These are phyloP conservation scores for Pristionchus fissidentatus DNA, from an alignment of 2,888 invertebrate genomes.

Conservation along the genomic window DNA sequence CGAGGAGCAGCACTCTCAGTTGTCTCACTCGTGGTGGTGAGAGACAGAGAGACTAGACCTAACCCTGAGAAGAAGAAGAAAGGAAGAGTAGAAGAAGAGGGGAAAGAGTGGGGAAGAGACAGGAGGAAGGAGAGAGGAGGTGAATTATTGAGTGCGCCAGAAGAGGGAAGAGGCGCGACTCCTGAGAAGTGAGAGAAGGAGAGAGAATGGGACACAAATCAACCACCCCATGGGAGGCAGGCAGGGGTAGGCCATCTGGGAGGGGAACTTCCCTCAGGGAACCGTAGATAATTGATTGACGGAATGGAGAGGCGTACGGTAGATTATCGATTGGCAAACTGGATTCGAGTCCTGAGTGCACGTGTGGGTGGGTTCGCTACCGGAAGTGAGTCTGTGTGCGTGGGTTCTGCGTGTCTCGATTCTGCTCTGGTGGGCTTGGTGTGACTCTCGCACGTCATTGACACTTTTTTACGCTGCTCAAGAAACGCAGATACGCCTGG, in stretches of 20 bases:
- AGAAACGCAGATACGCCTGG: too few species aligned
- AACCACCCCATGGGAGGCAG: background rate
- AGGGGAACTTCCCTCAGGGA: background rate
- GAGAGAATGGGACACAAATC: too few species aligned
- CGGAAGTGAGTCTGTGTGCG: background rate
- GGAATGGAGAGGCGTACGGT: too few species aligned
- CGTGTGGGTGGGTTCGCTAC: too few species aligned
- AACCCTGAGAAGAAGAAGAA: background rate
- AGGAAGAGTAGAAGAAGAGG: background rate
- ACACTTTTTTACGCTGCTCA: too few species aligned
- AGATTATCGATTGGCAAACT: background rate
- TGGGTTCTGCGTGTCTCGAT: too few species aligned
- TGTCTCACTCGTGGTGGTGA: background rate
- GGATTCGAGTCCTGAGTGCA: background rate
- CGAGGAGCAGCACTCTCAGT: too few species aligned
- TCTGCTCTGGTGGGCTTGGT: too few species aligned
- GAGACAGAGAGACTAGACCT: background rate
- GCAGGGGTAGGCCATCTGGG: background rate
- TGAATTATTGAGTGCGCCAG: slow-evolving; percentile 2
- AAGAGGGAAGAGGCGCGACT: background rate
- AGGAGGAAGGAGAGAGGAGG: background rate
- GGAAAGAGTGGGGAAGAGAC: background rate
- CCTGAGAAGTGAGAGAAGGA: too few species aligned
- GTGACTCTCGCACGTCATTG: too few species aligned
- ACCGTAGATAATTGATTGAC: too few species aligned